Base-by-base conservation (phyloP, 1,140 invertebrate genomes). In the Lucilia sericata region DNA sequence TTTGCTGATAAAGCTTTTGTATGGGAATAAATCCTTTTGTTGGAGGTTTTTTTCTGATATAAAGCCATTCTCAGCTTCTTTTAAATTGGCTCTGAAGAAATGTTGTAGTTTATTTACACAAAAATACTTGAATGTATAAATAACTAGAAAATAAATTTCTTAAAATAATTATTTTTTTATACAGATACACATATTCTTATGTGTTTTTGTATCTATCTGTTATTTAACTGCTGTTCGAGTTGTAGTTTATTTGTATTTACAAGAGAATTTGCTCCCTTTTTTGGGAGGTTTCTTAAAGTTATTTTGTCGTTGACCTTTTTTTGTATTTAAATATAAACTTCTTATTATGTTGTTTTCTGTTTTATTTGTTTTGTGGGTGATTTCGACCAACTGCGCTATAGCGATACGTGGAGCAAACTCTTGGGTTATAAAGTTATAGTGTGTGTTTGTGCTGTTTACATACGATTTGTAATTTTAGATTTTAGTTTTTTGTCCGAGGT, bases 321-420 rank as follows among this genome's bases (percentile, higher is more conserved):
- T 42, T 42, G n/a, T n/a, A 42, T 42, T 42, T 42, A 7, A 2
- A 42, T 42, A 42, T 42, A 42, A 42, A 42, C 0, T 42, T 42
- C 42, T 42, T 42, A 10, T 42, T 10, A 30, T 30, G 42, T 42
- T 10, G 42, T 42, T 42, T 42, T 8, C 10, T 8, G 42, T 51
- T 55, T 19, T 55, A 19, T 81, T 80, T 80, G 25, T 3, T 14
- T 36, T 36, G 51, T 47, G 83, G 76, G 55, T 81, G 83, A 84
- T 70, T 81, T 80, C 75, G 83, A 36, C 34, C 78, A 81, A 81
- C 75, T 81, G 86, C 87, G 85, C 85, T 87, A 86, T 88, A 88
- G 87, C 88, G 87, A 87, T 87, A 88, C 88, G 87, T 89, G 88
- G 87, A 89, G 87, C 86, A 87, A 88, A 89, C 88, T 87, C 87